Conservation (phyloP, 2,888 invertebrate species). For the Troglohyphantes excavatus region DNA sequence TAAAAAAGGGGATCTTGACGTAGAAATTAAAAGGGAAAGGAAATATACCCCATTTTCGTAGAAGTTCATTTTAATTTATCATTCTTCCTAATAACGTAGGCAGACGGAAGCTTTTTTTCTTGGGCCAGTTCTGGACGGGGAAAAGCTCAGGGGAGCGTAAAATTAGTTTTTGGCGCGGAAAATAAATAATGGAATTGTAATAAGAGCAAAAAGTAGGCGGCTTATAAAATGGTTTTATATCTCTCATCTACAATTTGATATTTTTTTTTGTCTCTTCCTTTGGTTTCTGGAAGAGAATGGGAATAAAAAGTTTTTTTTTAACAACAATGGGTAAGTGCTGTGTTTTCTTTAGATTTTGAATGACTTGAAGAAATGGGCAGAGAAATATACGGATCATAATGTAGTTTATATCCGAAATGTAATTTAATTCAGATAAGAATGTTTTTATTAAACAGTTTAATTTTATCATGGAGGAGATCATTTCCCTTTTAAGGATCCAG, state of each 20-base stretch:
- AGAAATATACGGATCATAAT: no score
- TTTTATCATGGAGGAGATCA: no score
- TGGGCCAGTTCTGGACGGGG: not conserved
- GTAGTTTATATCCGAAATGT: no score
- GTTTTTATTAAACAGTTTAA: no score
- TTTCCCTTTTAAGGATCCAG: no score
- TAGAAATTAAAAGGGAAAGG: not conserved
- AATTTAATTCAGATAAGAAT: no score
- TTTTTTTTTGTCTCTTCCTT: no score
- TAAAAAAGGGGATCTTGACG: not conserved
- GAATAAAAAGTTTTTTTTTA: not conserved
- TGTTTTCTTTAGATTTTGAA: no score
- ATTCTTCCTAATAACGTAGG: not conserved
- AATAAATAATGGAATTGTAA: conserved; percentile 5
- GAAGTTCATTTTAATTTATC: conserved; percentile 6
- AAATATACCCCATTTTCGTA: not conserved
- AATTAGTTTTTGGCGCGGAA: conserved; percentile 6
- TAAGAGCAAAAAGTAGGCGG: not conserved
- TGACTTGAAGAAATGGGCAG: no score
- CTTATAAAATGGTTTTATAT: not conserved
- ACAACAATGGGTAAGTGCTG: no score
- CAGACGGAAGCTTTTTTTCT: not conserved
- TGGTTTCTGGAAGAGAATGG: not conserved
- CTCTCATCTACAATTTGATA: not conserved
- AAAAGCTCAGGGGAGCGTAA: conserved; percentile 1